Conservation (phyloP, 2,113 vertebrate species). For the Arizona elegans region DNA sequence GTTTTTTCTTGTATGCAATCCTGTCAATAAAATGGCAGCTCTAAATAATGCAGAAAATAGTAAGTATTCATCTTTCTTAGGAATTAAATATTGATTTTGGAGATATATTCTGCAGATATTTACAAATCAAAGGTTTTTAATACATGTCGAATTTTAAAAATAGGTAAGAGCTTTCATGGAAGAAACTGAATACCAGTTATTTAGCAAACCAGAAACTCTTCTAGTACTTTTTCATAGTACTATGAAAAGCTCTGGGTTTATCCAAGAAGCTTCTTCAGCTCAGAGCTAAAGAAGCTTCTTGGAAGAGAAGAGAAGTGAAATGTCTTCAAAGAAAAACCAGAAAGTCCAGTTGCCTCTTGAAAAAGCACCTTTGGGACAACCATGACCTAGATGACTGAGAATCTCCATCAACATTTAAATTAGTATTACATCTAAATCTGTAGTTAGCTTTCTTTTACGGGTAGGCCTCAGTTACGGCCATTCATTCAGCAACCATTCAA, state of each 20-base stretch:
- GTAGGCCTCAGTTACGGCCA: not conserved
- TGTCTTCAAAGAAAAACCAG: no score
- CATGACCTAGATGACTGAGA: no score
- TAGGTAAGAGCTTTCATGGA: not conserved
- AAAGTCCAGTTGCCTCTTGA: no score
- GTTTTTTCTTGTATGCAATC: not conserved
- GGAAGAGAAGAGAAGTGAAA: no score
- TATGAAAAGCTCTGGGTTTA: not conserved
- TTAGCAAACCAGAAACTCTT: not conserved
- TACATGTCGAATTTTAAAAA: not conserved
- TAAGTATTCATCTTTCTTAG: conserved; percentile 43
- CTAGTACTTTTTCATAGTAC: not conserved
- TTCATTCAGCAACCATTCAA: not conserved
- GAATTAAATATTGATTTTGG: not conserved
- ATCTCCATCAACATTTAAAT: no score
- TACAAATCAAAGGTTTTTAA: not conserved
- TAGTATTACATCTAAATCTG: not conserved
- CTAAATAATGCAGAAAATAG: conserved; percentile 52
- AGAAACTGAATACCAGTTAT: not conserved
- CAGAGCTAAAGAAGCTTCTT: no score
- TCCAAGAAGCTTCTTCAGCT: no score
- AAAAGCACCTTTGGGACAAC: no score
- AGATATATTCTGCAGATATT: not conserved
- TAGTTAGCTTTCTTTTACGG: not conserved
- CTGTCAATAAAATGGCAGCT: conserved; percentile 52